phyloP scores from a whole-genome alignment of 2,113 vertebrate genomes.

The Hucho hucho region DNA sequence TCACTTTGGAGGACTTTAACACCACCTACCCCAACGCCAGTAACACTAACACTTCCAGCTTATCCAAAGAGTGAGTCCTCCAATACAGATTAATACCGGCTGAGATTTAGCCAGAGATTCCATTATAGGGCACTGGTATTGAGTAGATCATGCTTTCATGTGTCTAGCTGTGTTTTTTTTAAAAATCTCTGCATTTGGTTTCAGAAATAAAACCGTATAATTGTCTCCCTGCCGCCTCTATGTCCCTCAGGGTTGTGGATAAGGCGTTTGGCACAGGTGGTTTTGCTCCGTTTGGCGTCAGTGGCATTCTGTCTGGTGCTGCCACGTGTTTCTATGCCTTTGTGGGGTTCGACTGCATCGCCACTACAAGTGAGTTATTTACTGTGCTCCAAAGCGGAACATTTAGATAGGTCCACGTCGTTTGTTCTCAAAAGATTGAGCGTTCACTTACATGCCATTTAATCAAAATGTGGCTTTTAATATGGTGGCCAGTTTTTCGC shows the following conservation, averaged over 20 bases:
- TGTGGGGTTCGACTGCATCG: slow-evolving; percentile 97
- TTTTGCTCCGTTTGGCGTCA: slow-evolving; percentile 87
- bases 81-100: too few relatives aligned
- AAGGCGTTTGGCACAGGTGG: slow-evolving; percentile 79
- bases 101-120: neutral
- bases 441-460: too few relatives aligned
- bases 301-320: slow-evolving; percentile 84
- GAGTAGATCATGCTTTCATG: too few relatives aligned
- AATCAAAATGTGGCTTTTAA: too few relatives aligned
- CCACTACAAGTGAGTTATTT: slow-evolving; percentile 86
- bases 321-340: slow-evolving; percentile 98
- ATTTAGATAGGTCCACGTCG: too few relatives aligned
- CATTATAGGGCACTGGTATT: too few relatives aligned
- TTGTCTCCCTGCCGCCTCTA: too few relatives aligned
- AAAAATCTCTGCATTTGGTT: too few relatives aligned
- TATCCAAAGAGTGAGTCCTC: slow-evolving; percentile 30
- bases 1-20: slow-evolving; percentile 69
- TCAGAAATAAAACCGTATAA: too few relatives aligned
- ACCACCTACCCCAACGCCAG: slow-evolving; percentile 43
- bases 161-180: too few relatives aligned
- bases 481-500: too few relatives aligned
- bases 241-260: slow-evolving; percentile 31
- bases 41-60: neutral
- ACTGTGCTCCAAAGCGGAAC: neutral
- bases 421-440: too few relatives aligned